Base-by-base conservation (phyloP, 2,113 vertebrate genomes). In the Cepphus grylle region DNA sequence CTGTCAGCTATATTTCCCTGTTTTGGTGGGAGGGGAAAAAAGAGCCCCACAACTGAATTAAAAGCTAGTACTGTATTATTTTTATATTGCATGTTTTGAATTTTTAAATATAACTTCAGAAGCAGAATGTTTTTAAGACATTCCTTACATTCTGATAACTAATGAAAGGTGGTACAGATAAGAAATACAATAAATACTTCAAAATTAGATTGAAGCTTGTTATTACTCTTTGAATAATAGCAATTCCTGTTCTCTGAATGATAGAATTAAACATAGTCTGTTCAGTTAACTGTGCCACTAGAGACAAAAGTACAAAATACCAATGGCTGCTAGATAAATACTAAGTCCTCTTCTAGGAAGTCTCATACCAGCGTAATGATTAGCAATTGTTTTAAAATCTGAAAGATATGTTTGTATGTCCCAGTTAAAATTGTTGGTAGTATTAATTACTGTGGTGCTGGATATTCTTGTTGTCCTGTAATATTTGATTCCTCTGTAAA, bases 171-270 rank as follows among this genome's bases (percentile, higher is more conserved):
- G 13, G 3, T 3, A 58, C 11, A 70, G 30, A 29, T 13, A 61
- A 93, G n/a, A 95, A 82, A 96, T 53, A 26, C 38, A 92, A 70
- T 53, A 84, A 55, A 29, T 29, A 84, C 59, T 97, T 97, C 61
- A 92, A 94, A 97, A 78, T 72, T 86, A 76, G 62, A 70, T 49
- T 76, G 49, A 92, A 55, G 4, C 5, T 95, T 82, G 34, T 88
- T 93, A 45, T 74, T 70, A 58, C 29, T 85, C 84, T 69, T 83
- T 93, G 86, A 96, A 74, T 69, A 63, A 59, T 22, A 70, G 3
- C 21, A 91, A 58, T 58, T 69, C 29, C 7, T 49, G 32, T 84
- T 95, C 67, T 88, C 93, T 95, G 90, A 95, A 86, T 34, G 14
- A 65, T 9, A 76, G 47, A 65, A 86, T 67, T 80, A 86, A 80